Evolutionary conservation across 2,797 vertebrate species (phyloP).

Genomic region (Meda fulgida): DNA sequence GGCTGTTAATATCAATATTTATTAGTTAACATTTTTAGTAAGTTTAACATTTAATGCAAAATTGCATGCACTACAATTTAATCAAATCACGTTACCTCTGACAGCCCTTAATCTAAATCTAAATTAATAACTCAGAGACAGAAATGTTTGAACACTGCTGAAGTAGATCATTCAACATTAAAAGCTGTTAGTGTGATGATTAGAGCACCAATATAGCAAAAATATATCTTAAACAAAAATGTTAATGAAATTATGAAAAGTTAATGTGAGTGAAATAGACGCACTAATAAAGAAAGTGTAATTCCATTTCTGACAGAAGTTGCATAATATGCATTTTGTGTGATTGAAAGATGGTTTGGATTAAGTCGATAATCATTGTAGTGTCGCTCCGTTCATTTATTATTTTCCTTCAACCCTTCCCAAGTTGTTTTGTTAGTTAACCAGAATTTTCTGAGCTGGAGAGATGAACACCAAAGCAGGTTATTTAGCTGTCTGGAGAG

Average conservation of each 20-base stretch:
- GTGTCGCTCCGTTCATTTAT: not conserved
- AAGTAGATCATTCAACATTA: slow-evolving; percentile 26
- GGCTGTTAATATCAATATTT: not conserved
- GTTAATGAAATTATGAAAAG: slow-evolving; percentile 20
- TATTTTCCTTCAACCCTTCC: not conserved
- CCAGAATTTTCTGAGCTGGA: not conserved
- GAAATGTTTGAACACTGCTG: slow-evolving; percentile 42
- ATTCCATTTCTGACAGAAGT: not conserved
- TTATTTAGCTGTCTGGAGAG: slow-evolving; percentile 48
- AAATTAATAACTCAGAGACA: not conserved
- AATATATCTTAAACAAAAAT: slow-evolving; percentile 9
- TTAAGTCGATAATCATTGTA: not conserved
- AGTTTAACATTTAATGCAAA: not conserved
- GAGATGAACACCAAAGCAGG: slow-evolving; percentile 19
- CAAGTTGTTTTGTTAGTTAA: slow-evolving; percentile 28
- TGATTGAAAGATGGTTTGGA: not conserved
- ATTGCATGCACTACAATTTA: not conserved
- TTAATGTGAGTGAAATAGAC: not conserved
- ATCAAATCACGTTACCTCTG: not conserved
- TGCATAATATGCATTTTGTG: not conserved
- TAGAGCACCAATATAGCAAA: not conserved
- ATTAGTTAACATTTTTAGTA: not conserved
- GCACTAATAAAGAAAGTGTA: not conserved
- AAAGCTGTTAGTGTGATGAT: slow-evolving; percentile 17
- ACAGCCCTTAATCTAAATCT: slow-evolving; percentile 15